Base-by-base conservation (phyloP, 2,888 invertebrate genomes). In the Coelopa pilipes region DNA sequence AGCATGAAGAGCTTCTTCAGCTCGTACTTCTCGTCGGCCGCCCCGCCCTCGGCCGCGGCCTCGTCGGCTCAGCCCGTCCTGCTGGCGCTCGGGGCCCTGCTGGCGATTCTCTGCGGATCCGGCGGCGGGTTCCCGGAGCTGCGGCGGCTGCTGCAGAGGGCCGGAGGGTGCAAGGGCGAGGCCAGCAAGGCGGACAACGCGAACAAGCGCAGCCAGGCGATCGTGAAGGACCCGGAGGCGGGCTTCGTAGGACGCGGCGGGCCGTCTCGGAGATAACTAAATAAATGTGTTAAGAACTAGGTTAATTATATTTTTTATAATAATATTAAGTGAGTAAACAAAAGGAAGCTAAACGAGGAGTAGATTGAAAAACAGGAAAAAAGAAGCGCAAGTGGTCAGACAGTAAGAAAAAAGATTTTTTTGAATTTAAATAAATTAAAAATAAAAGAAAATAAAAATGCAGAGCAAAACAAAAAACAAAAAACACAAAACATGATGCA, bases 1-100 rank as follows among this genome's bases (percentile, higher is more conserved):
- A 80, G 82, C 79, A 76, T 85, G 81, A 80, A 80, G 77, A 82
- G 82, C 81, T 82, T 85, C 79, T 84, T 86, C 75, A 82, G 81
- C 77, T 83, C 84, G 71, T 84, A 84, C 77, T 84, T 85, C 74
- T 81, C 83, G 34, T 79, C 83, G 53, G 82, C 84, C 73, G 81
- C 84, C n/a, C 49, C 34, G 34, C 34, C 34, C 2, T 34, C 34
- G 34, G 34, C 34, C 34, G 7, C 34, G 34, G 34, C 34, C 34
- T 4, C 72, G 13, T 17, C 67, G 19, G 70, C 71, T 47, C 73
- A 75, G 77, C 67, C 76, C 13, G 72, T 80, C 10, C 55, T 78
- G 57, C 57, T 76, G 9, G 60, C 60, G 10, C 65, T 75, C 53
- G 74, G 75, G 55, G 46, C 65, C 73, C 11, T 74, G 73, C 10